Evolutionary conservation across 2,888 invertebrate species (phyloP), one percentile per base, ranked within the genome.

Genomic region (Tetragnatha montana): DNA sequence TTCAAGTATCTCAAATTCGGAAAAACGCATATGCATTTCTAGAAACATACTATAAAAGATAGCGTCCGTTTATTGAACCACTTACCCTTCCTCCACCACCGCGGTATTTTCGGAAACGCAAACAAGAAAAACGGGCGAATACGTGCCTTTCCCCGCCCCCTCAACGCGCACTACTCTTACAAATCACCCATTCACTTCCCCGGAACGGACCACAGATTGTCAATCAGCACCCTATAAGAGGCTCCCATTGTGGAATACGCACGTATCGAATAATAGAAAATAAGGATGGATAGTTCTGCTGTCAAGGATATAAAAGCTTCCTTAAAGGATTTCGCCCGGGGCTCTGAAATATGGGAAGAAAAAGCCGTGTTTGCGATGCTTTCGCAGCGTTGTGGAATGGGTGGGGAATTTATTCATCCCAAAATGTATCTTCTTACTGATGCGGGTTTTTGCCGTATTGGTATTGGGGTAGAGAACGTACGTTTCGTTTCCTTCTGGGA

Each of bases 341-440:
- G 60, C 21, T n/a, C n/a, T 19, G 21, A 60, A 78, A 78, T 51
- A 78, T 19, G 51, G 47, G 71, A 50, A 21, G 51, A 78, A 51
- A 51, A 78, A 78, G 51, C 35, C 12, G 50, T 78, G 51, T 78
- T 78, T 78, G 78, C 21, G 78, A 51, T 78, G 12, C 78, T 60
- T 51, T 51, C 21, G 51, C 19, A 21, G 21, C 78, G 21, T 12
- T 21, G 60, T 51, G 50, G 60, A 78, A 78, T 78, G 22, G 50
- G 60, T 60, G 51, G 21, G 50, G 51, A 60, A 78, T 78, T 51
- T 78, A 78, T 78, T 12, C 22, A 78, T 51, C 51, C 78, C 51
- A 60, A 78, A 78, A 78, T 78, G 22, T 51, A 78, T 60, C 78
- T 75, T 10, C 75, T 78, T 60, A 78, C 60, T 21, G 51, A 14